Evolutionary conservation across 92 coral and sea anemone genomes (phyloP).

Genomic region (Isaurus tuberculatus): DNA sequence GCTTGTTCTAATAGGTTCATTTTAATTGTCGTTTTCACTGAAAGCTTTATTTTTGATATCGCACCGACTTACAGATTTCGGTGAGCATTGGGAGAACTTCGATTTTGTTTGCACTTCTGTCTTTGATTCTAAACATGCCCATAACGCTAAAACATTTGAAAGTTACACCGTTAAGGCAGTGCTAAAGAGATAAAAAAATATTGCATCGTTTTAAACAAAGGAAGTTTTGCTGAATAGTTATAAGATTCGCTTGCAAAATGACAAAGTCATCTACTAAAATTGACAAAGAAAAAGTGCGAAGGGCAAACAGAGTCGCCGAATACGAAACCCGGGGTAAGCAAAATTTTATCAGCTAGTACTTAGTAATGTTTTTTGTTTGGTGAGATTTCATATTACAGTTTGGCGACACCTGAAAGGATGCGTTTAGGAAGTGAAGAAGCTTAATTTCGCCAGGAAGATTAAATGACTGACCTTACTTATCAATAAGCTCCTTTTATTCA

Average conservation of each 20-base stretch:
- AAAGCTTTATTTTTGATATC: neutral
- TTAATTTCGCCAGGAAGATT: constrained; percentile 2
- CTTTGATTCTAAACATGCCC: neutral
- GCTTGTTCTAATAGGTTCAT: neutral
- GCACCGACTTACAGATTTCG: neutral
- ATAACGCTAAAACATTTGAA: neutral
- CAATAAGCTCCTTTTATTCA: neutral
- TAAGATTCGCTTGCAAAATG: neutral
- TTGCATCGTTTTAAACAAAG: neutral
- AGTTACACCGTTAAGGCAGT: neutral
- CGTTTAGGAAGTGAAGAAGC: neutral
- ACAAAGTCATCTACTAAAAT: constrained; percentile 15
- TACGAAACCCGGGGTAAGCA: constrained; percentile 35
- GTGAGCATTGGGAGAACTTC: neutral
- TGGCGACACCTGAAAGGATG: neutral
- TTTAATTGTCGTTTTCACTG: constrained; percentile 1
- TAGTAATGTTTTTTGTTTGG: neutral
- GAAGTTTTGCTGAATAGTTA: constrained; percentile 12
- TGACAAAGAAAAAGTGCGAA: constrained; percentile 33
- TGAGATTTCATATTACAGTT: neutral
- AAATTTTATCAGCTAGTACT: neutral
- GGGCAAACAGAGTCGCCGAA: constrained; percentile 27
- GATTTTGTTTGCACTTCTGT: neutral
- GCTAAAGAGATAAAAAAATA: neutral
- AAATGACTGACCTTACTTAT: neutral